A percentile compares a stretch with the other conserved stretches of the same genome.
phyloP scores from a whole-genome alignment of 1,140 invertebrate genomes.

The Archivesica marissinica region DNA sequence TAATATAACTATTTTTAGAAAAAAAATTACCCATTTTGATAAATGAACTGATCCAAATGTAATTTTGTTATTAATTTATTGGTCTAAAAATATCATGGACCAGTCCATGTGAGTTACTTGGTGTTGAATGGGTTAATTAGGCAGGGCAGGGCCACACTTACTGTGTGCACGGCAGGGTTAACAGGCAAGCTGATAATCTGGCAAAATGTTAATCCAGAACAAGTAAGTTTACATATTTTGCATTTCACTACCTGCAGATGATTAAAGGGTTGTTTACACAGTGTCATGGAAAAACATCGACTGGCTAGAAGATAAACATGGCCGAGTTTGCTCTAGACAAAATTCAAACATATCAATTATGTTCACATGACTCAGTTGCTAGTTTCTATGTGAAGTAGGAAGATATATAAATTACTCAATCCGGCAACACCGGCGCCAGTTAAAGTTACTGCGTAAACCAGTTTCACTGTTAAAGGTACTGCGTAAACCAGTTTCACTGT shows the following conservation, averaged over 20 bases:
- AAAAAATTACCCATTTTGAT: too few relatives aligned
- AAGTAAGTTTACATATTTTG: too few relatives aligned
- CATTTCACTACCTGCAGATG: neutral
- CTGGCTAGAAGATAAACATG: conserved; percentile 11
- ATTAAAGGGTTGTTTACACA: conserved; percentile 25
- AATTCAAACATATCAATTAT: conserved; percentile 45
- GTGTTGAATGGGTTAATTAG: too few relatives aligned
- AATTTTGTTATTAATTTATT: too few relatives aligned
- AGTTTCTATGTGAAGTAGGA: neutral
- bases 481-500: too few relatives aligned
- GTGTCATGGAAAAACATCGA: conserved; percentile 13
- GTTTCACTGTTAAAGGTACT: conserved; percentile 25
- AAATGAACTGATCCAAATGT: too few relatives aligned
- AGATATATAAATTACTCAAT: conserved; percentile 5
- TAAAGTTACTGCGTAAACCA: neutral
- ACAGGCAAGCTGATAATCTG: neutral
- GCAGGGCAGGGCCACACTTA: too few relatives aligned
- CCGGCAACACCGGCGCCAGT: neutral
- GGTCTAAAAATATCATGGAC: too few relatives aligned
- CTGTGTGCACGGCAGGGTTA: too few relatives aligned
- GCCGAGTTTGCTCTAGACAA: conserved; percentile 15
- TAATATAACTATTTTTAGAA: too few relatives aligned
- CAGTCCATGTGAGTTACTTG: too few relatives aligned
- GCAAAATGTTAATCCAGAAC: neutral
- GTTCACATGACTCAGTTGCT: conserved; percentile 16